phyloP scores from a whole-genome alignment of 1,140 invertebrate genomes.

The Pantala flavescens region DNA sequence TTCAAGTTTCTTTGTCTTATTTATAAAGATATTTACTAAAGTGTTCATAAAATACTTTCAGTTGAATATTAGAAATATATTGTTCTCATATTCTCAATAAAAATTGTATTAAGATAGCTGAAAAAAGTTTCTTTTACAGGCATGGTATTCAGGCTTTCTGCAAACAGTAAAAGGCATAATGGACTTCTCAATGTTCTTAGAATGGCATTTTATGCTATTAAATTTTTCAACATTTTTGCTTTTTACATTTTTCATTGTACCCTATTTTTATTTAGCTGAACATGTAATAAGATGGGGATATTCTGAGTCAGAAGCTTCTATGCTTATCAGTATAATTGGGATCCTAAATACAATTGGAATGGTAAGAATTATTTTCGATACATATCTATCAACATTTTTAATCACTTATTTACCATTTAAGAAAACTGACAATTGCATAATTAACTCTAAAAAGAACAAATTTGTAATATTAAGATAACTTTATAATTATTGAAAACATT shows the following conservation, averaged over 20 bases:
- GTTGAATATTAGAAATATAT: no score
- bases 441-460: no score
- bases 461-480: no score
- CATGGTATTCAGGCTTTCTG: conserved; percentile 61
- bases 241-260: conserved; percentile 83
- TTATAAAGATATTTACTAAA: no score
- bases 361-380: conserved; percentile 41
- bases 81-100: neutral
- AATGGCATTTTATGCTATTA: conserved; percentile 67
- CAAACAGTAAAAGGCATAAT: conserved; percentile 60
- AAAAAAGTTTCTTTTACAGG: conserved; percentile 40
- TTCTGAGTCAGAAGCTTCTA: conserved; percentile 55
- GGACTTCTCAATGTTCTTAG: conserved; percentile 70
- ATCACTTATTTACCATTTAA: neutral
- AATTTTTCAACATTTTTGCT: conserved; percentile 73
- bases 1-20: no score
- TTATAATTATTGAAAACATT: no score
- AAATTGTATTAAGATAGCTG: neutral
- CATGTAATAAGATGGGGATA: conserved; percentile 27
- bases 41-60: no score
- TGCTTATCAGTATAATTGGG: conserved; percentile 69
- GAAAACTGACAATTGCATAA: no score
- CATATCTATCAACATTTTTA: neutral
- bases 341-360: conserved; percentile 83
- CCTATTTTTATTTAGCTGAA: conserved; percentile 79